These are phyloP conservation scores for Tenthredo distinguenda DNA, from an alignment of 2,888 invertebrate species.

Conservation along the genomic window DNA sequence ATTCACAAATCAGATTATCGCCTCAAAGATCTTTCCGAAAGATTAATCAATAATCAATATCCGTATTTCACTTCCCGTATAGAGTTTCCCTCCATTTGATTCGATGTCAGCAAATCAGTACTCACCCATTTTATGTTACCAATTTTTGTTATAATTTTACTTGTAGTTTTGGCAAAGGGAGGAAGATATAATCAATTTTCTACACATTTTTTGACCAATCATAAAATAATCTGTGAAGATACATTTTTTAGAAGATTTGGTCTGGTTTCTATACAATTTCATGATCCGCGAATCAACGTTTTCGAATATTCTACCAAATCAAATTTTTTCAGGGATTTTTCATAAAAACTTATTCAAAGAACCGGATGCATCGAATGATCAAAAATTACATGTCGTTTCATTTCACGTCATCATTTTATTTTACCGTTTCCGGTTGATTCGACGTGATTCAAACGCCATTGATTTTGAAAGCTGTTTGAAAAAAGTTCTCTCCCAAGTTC, in stretches of 20 bases:
- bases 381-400: background rate
- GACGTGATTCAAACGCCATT: background rate
- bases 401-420: no score
- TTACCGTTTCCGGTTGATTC: background rate
- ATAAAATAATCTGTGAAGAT: background rate
- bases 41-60: background rate
- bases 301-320: background rate
- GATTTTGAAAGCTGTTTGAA: background rate
- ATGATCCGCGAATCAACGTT: no score
- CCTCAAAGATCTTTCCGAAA: background rate
- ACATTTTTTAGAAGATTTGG: background rate
- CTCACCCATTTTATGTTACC: background rate
- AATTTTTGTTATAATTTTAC: background rate
- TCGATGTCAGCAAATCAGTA: background rate
- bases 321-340: background rate
- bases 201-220: background rate
- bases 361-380: background rate
- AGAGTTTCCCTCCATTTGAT: background rate
- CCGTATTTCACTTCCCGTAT: background rate
- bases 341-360: background rate
- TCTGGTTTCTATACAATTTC: no score
- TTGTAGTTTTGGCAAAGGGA: background rate
- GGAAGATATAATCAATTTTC: background rate
- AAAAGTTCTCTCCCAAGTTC: background rate
- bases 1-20: background rate